These are phyloP conservation scores for Orthosia cruda DNA, from an alignment of 2,888 invertebrate genomes.

Conservation along the genomic window DNA sequence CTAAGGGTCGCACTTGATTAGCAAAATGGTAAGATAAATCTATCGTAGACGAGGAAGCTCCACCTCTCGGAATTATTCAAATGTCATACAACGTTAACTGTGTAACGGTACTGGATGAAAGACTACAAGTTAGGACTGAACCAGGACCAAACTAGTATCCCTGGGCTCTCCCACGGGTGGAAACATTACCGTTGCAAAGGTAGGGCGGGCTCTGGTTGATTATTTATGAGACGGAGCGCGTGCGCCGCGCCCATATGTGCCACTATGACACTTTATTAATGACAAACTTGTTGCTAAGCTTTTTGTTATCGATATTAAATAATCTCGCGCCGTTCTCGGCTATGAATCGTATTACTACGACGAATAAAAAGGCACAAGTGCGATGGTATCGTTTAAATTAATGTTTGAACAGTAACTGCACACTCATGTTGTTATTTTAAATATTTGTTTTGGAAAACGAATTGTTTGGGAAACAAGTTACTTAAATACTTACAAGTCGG, in stretches of 20 bases:
- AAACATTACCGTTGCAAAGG: slow-evolving; percentile 80
- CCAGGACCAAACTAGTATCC: slow-evolving; percentile 70
- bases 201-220: slow-evolving; percentile 81
- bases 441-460: slow-evolving; percentile 55
- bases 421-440: slow-evolving; percentile 59
- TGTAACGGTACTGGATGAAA: slow-evolving; percentile 74
- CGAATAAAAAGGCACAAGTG: slow-evolving; percentile 66
- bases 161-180: slow-evolving; percentile 75
- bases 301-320: slow-evolving; percentile 79
- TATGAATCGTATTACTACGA: slow-evolving; percentile 71
- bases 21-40: slow-evolving; percentile 59
- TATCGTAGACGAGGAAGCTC: slow-evolving; percentile 63
- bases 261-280: slow-evolving; percentile 86
- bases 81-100: slow-evolving; percentile 72
- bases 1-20: slow-evolving; percentile 22
- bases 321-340: slow-evolving; percentile 70
- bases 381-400: slow-evolving; percentile 75
- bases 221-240: slow-evolving; percentile 85
- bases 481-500: slow-evolving; percentile 95
- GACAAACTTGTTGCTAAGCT: slow-evolving; percentile 80
- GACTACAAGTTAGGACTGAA: slow-evolving; percentile 68
- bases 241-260: slow-evolving; percentile 84
- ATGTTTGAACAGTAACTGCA: slow-evolving; percentile 66
- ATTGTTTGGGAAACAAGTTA: slow-evolving; percentile 73
- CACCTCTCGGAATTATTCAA: slow-evolving; percentile 74